These are phyloP conservation scores for Drosophila heteroneura DNA, from an alignment of 2,888 invertebrate genomes.

Conservation along the genomic window DNA sequence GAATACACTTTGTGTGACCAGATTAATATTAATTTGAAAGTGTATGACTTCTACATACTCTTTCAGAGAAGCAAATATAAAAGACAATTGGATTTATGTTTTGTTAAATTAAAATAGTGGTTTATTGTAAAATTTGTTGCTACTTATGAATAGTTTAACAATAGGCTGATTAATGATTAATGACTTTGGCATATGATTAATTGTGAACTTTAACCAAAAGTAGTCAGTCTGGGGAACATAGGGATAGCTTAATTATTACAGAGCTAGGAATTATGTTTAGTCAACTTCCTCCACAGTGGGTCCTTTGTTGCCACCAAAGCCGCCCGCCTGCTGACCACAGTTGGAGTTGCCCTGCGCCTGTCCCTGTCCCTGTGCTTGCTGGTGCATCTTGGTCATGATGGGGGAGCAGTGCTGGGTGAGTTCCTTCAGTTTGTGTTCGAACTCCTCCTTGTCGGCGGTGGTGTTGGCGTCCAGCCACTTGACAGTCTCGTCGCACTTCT, in stretches of 20 bases:
- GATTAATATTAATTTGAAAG: background rate
- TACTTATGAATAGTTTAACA: constrained; percentile 42
- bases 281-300: constrained; percentile 83
- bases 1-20: background rate
- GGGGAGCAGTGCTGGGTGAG: constrained; percentile 79
- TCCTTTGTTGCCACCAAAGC: constrained; percentile 87
- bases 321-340: constrained; percentile 87
- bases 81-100: constrained; percentile 85
- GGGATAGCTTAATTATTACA: constrained; percentile 7
- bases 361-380: constrained; percentile 54
- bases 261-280: constrained; percentile 52
- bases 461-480: constrained; percentile 91
- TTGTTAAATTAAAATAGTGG: constrained; percentile 26
- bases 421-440: constrained; percentile 86
- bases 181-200: background rate
- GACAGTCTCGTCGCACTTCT: constrained; percentile 86
- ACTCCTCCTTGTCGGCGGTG: constrained; percentile 91
- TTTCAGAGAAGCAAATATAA: background rate
- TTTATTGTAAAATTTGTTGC: constrained; percentile 44
- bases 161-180: constrained; percentile 1
- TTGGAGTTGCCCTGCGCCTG: constrained; percentile 40
- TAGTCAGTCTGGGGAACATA: constrained; percentile 25
- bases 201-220: constrained; percentile 6
- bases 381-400: constrained; percentile 86
- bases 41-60: background rate